Base-by-base conservation (phyloP, 2,888 invertebrate species). In the Hoplodrina blanda region DNA sequence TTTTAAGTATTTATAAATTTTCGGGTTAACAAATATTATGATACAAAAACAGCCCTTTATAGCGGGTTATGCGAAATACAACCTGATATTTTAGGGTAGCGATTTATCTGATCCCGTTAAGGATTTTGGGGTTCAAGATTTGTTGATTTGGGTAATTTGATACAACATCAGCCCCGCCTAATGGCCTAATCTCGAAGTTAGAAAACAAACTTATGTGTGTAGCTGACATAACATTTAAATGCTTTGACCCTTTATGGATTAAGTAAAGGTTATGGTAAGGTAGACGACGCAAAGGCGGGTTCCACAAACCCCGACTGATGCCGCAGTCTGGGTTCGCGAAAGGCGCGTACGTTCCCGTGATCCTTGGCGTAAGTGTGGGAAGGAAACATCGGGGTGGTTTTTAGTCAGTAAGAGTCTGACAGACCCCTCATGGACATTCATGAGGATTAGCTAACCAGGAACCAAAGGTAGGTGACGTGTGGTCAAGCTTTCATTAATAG, bases 81-180 rank as follows among this genome's bases (percentile, higher is more conserved):
- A 69, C 52, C 52, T 75, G 71, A 80, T 84, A 76, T 82, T 82
- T 72, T 76, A 76, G 82, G 72, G 61, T 65, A 73, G 53, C 67
- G 54, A 59, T 80, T 73, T 73, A 75, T 75, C 67, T 53, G 66
- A 82, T 71, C 72, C 77, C 65, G 52, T 66, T 60, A 62, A 62
- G 68, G 60, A 59, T 82, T 74, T 72, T 30, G 62, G 74, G 55
- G 60, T 64, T 54, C 25, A 69, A 77, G 71, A 73, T 71, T 76
- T 77, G 83, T 83, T 73, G 71, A 77, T 73, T 73, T 79, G 37
- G 71, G 73, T 69, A 74, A 83, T 74, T 70, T 78, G 60, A 66
- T 81, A 81, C 66, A 73, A 63, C 59, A 62, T 66, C 54, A 53
- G 56, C 52, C 68, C 55, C 20, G 37, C 13, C 44, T 62, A 80